These are phyloP conservation scores for Paramacrobiotus metropolitanus DNA, from an alignment of 1,140 invertebrate genomes.

Conservation along the genomic window DNA sequence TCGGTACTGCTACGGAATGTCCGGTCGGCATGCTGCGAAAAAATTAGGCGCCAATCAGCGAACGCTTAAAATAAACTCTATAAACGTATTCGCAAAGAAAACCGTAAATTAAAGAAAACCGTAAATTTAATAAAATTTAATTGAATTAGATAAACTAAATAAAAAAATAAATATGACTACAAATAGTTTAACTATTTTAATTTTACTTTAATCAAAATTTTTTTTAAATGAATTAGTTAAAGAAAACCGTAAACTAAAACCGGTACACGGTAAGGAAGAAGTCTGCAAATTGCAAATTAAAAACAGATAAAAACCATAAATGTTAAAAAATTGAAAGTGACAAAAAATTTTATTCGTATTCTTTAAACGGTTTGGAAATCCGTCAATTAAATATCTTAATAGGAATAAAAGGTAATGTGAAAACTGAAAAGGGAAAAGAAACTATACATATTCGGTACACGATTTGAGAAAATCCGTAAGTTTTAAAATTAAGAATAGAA, in stretches of 20 bases:
- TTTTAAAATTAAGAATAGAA: no score
- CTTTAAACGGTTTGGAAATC: no score
- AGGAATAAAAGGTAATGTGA: no score
- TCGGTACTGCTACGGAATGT: not conserved
- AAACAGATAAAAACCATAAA: no score
- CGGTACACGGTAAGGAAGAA: not conserved
- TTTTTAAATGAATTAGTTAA: not conserved
- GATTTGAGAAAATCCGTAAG: no score
- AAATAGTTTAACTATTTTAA: not conserved
- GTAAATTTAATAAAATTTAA: not conserved
- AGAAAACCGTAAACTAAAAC: not conserved
- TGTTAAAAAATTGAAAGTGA: no score
- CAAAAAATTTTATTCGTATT: no score
- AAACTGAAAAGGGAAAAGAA: no score
- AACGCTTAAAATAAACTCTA: not conserved
- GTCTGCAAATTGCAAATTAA: no score
- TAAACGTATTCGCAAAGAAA: not conserved
- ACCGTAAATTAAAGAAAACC: not conserved
- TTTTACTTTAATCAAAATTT: not conserved
- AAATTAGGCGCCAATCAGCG: no score
- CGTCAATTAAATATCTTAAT: no score
- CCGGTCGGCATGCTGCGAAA: slow-evolving; percentile 1
- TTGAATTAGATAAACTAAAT: not conserved
- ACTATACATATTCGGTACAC: no score
- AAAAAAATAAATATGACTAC: not conserved